Evolutionary conservation across 2,888 invertebrate species (phyloP).

Genomic region (Spodoptera littoralis): DNA sequence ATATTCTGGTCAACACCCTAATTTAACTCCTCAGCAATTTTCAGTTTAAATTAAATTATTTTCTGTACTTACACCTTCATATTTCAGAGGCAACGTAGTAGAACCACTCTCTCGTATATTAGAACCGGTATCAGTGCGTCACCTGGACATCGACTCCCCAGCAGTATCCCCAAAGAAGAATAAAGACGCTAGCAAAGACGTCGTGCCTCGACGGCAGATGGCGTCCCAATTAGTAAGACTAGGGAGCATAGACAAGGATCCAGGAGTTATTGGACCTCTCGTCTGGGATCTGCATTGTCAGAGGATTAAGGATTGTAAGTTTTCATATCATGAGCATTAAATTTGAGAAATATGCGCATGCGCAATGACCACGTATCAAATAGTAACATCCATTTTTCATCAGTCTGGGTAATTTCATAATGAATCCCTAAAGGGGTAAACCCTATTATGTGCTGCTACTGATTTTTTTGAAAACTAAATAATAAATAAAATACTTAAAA

Average conservation of each 20-base stretch:
- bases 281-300: constrained; percentile 95
- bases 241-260: constrained; percentile 93
- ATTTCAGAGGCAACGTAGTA: constrained; percentile 90
- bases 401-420: no score
- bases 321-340: background rate
- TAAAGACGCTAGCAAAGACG: constrained; percentile 61
- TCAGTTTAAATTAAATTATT: no score
- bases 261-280: constrained; percentile 94
- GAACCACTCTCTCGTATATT: constrained; percentile 94
- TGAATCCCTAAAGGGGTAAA: no score
- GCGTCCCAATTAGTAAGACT: constrained; percentile 89
- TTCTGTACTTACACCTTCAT: no score
- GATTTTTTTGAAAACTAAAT: no score
- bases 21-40: no score
- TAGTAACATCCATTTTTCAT: no score
- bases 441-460: no score
- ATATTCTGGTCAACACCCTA: no score
- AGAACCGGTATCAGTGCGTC: constrained; percentile 93
- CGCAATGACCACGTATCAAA: no score
- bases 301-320: constrained; percentile 88
- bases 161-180: constrained; percentile 66
- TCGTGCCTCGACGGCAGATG: constrained; percentile 81
- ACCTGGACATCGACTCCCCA: constrained; percentile 90
- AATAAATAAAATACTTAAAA: no score
- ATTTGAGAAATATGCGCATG: no score